A percentile compares a stretch with the other conserved stretches of the same genome.
Conservation (phyloP, 2,797 vertebrate species). For the Ataeniobius toweri region DNA sequence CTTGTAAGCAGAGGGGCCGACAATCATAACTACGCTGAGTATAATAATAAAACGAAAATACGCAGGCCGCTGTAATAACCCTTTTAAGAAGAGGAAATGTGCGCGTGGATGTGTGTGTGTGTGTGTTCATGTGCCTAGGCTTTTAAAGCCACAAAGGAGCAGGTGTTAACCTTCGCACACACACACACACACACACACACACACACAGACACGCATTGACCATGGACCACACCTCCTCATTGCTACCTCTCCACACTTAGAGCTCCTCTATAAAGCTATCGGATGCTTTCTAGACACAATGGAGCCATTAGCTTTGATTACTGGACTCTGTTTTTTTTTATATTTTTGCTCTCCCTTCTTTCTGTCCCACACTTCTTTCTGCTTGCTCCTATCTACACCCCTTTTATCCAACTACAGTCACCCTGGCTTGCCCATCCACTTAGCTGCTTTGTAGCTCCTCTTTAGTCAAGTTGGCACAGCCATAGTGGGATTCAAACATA, state of each 20-base stretch:
- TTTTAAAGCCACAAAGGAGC: conserved; percentile 85
- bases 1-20: conserved; percentile 50
- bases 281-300: conserved; percentile 75
- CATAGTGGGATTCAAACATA: conserved; percentile 76
- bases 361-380: conserved; percentile 57
- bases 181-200: conserved; percentile 29
- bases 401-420: conserved; percentile 27
- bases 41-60: conserved; percentile 68
- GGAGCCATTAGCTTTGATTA: conserved; percentile 79
- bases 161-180: conserved; percentile 82
- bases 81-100: conserved; percentile 59
- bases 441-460: conserved; percentile 76
- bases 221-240: conserved; percentile 47
- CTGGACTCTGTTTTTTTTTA: conserved; percentile 63
- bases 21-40: conserved; percentile 70
- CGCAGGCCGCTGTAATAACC: conserved; percentile 83
- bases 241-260: conserved; percentile 22
- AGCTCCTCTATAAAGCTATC: conserved; percentile 66
- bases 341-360: conserved; percentile 39
- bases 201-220: not conserved
- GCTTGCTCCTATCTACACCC: conserved; percentile 25
- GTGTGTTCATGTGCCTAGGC: conserved; percentile 50
- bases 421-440: conserved; percentile 64
- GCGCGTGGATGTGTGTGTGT: not conserved
- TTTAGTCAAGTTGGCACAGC: conserved; percentile 76